Percentiles rank a stretch among this genome's conserved stretches.
Conservation (phyloP, 2,797 vertebrate genomes). For the Tamandua tetradactyla region DNA sequence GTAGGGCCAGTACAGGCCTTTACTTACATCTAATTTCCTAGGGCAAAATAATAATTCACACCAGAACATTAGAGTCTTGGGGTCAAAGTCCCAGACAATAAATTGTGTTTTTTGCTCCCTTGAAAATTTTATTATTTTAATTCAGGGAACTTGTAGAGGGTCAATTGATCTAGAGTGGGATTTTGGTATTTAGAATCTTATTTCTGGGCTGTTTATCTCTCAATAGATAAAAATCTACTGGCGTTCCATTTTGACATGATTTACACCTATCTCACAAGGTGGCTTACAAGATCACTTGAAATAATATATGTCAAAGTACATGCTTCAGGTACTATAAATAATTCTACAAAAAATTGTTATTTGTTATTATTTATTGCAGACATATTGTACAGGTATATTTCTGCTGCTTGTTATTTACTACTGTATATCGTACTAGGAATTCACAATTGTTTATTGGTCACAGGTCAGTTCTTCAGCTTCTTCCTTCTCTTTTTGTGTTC, state of each 20-base stretch:
- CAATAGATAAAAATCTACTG: constrained; percentile 51
- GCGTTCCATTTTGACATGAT: constrained; percentile 69
- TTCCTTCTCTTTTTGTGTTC: neutral
- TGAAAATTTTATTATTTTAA: neutral
- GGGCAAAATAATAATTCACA: neutral
- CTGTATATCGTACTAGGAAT: neutral
- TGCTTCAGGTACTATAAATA: constrained; percentile 63
- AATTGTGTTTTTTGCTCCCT: neutral
- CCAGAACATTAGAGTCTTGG: neutral
- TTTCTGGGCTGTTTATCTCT: constrained; percentile 62
- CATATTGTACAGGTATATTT: constrained; percentile 58
- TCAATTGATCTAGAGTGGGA: constrained; percentile 6
- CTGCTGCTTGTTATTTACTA: constrained; percentile 68
- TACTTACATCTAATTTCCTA: neutral
- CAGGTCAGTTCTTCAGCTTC: constrained; percentile 35
- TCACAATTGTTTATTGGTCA: constrained; percentile 69
- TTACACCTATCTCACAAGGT: constrained; percentile 59
- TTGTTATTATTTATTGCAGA: constrained; percentile 71
- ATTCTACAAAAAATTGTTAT: constrained; percentile 66
- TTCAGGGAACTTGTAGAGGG: neutral
- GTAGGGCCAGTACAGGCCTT: neutral
- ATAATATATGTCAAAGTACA: constrained; percentile 69
- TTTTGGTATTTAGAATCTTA: constrained; percentile 65
- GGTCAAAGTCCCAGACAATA: neutral
- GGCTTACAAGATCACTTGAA: constrained; percentile 73